Conservation (phyloP, 2,797 vertebrate species). For the Mormyrops attenuatus region DNA sequence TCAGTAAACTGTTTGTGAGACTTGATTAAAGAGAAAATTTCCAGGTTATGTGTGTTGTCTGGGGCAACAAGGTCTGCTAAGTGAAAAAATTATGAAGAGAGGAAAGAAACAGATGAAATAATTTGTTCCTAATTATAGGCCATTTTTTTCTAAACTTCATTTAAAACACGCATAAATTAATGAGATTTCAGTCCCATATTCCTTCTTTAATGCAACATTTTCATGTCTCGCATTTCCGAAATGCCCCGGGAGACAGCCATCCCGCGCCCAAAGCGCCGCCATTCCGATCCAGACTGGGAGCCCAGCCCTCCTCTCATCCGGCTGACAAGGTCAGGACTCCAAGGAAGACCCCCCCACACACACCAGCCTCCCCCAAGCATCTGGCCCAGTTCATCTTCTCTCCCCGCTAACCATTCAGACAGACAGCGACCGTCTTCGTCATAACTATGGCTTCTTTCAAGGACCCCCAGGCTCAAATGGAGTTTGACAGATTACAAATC, state of each 20-base stretch:
- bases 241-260: neutral
- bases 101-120: neutral
- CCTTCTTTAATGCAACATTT: neutral
- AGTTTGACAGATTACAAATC: neutral
- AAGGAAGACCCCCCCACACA: neutral
- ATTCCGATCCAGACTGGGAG: neutral
- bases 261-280: neutral
- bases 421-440: neutral
- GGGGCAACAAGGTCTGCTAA: neutral
- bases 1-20: neutral
- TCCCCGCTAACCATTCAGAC: neutral
- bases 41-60: neutral
- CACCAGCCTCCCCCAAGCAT: neutral
- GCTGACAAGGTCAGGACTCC: constrained; percentile 13
- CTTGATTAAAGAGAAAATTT: neutral
- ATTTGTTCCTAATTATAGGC: neutral
- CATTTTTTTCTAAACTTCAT: neutral
- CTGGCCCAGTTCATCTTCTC: neutral
- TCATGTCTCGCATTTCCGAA: neutral
- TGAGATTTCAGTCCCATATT: neutral
- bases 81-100: neutral
- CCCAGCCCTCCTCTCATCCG: neutral
- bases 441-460: neutral
- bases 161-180: neutral
- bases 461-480: neutral